Evolutionary conservation across 2,797 vertebrate species (phyloP).

Genomic region (Brotogeris chrysoptera): DNA sequence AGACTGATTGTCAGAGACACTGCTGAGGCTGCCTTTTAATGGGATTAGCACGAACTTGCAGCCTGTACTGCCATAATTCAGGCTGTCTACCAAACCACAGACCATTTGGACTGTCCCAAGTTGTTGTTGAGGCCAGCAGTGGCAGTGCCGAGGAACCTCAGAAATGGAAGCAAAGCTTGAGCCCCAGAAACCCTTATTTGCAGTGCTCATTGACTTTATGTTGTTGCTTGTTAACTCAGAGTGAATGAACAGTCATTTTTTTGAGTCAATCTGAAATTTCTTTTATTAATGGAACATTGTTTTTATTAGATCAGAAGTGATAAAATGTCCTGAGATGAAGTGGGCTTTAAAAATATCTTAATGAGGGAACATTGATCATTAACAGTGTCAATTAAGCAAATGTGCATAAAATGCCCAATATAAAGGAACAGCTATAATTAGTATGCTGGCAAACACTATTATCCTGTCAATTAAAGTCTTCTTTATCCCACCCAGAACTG

Average conservation of each 20-base stretch:
- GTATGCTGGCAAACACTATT: not conserved
- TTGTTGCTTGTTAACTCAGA: conserved; percentile 13
- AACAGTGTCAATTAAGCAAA: conserved; percentile 39
- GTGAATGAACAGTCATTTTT: conserved; percentile 39
- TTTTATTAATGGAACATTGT: conserved; percentile 21
- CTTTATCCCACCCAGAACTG: not conserved
- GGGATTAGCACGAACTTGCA: not conserved
- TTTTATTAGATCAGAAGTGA: conserved; percentile 43
- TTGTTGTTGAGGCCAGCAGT: not conserved
- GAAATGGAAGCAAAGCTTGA: not conserved
- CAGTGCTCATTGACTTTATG: not conserved
- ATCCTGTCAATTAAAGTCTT: not conserved
- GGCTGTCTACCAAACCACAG: not conserved
- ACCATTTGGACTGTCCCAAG: not conserved
- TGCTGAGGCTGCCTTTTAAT: not conserved
- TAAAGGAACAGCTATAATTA: conserved; percentile 31
- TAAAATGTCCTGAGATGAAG: conserved; percentile 35
- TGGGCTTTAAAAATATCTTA: conserved; percentile 14
- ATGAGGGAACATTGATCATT: conserved; percentile 39
- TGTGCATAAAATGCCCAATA: conserved; percentile 13
- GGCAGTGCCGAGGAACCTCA: not conserved
- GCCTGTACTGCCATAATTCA: not conserved
- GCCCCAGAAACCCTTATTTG: not conserved
- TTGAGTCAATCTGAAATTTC: not conserved
- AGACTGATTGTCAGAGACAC: not conserved